Percentiles rank a stretch among this genome's conserved stretches.
Conservation (phyloP, 2,888 invertebrate genomes). For the Papilio elwesi region DNA sequence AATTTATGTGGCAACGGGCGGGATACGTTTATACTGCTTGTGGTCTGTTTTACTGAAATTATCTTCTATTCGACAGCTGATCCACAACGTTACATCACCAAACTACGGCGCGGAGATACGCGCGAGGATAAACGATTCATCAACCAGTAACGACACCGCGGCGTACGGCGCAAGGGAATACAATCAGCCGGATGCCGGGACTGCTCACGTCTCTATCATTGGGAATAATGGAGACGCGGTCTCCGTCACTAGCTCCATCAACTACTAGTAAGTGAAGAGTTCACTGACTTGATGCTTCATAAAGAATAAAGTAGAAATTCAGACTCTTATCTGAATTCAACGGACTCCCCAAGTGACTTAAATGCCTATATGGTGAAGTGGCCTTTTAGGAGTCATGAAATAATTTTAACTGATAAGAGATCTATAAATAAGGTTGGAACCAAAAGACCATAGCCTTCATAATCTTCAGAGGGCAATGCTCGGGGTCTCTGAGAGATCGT, state of each 20-base stretch:
- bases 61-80: constrained; percentile 68
- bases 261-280: constrained; percentile 85
- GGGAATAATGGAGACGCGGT: constrained; percentile 96
- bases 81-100: constrained; percentile 85
- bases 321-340: no score
- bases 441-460: no score
- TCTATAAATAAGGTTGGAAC: no score
- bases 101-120: constrained; percentile 85
- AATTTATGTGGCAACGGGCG: no score
- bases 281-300: neutral
- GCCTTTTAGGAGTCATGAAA: no score
- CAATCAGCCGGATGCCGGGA: constrained; percentile 88
- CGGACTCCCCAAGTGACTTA: no score
- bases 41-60: neutral
- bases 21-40: neutral
- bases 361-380: no score
- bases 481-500: no score
- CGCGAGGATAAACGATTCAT: constrained; percentile 85
- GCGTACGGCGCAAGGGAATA: constrained; percentile 88
- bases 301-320: no score
- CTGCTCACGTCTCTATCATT: constrained; percentile 94
- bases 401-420: no score
- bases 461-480: no score
- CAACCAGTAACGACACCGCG: constrained; percentile 85
- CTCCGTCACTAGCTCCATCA: constrained; percentile 95